These are phyloP conservation scores for Thysanoteuthis rhombus DNA, from an alignment of 2,888 invertebrate species.

Conservation along the genomic window DNA sequence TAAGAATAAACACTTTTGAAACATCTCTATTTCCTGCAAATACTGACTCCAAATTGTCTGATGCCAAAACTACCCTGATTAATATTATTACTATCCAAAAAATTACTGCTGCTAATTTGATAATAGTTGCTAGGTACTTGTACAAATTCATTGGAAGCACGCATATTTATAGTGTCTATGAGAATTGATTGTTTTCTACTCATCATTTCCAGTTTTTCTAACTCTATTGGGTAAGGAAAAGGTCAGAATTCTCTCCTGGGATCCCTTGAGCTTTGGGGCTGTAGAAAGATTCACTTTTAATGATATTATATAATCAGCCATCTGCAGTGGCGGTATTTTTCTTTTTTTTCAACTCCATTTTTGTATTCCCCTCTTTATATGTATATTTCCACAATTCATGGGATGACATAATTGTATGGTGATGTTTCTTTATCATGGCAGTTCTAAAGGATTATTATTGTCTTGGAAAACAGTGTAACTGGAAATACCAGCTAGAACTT, in stretches of 20 bases:
- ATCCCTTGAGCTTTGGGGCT: neutral
- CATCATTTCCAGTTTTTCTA: neutral
- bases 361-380: too few species aligned
- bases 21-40: neutral
- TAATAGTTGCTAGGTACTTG: neutral
- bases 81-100: neutral
- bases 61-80: neutral
- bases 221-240: neutral
- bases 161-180: neutral
- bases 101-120: neutral
- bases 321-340: too few species aligned
- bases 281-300: too few species aligned
- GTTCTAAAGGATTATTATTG: too few species aligned
- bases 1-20: neutral
- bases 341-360: too few species aligned
- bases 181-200: neutral
- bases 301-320: too few species aligned
- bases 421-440: too few species aligned
- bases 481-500: too few species aligned
- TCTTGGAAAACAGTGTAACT: too few species aligned
- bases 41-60: neutral
- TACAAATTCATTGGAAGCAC: neutral
- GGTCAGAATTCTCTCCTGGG: neutral
- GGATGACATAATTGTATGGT: too few species aligned
- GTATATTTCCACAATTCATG: too few species aligned